A percentile compares a stretch with the other conserved stretches of the same genome.
phyloP scores from a whole-genome alignment of 2,797 vertebrate species.

The Artibeus jamaicensis region DNA sequence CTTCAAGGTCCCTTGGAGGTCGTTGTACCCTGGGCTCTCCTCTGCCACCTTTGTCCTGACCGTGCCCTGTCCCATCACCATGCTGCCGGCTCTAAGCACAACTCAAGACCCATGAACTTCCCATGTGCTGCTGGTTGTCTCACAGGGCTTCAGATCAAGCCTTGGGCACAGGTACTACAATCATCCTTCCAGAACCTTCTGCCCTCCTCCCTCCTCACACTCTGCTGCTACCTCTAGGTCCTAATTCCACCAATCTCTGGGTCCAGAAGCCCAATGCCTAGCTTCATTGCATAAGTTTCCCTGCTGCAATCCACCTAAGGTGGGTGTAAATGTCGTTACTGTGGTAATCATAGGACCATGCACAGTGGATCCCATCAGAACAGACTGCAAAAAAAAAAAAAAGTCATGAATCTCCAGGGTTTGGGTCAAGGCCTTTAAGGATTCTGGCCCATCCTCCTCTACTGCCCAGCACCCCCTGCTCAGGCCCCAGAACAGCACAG shows the following conservation, averaged over 20 bases:
- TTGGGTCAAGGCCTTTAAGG: not conserved
- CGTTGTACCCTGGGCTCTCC: not conserved
- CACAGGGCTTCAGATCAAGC: fast-evolving
- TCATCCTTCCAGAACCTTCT: not conserved
- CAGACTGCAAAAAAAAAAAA: not conserved
- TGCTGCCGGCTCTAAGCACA: not conserved
- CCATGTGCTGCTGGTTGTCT: not conserved
- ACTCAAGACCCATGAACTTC: too few relatives aligned
- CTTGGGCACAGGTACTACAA: not conserved
- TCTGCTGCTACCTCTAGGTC: not conserved
- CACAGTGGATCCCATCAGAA: not conserved
- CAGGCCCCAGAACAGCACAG: not conserved
- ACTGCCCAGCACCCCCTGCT: fast-evolving
- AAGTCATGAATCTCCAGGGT: not conserved
- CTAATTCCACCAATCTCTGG: not conserved
- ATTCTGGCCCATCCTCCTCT: not conserved
- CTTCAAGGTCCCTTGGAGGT: not conserved
- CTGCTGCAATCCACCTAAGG: not conserved
- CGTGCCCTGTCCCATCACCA: fast-evolving
- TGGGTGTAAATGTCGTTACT: not conserved
- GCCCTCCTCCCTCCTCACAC: not conserved
- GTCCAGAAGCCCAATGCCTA: not conserved
- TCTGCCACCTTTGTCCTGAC: not conserved
- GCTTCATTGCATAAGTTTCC: not conserved
- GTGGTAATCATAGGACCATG: not conserved